Base-by-base conservation (phyloP, 1,140 invertebrate species). In the Daktulosphaira vitifoliae region DNA sequence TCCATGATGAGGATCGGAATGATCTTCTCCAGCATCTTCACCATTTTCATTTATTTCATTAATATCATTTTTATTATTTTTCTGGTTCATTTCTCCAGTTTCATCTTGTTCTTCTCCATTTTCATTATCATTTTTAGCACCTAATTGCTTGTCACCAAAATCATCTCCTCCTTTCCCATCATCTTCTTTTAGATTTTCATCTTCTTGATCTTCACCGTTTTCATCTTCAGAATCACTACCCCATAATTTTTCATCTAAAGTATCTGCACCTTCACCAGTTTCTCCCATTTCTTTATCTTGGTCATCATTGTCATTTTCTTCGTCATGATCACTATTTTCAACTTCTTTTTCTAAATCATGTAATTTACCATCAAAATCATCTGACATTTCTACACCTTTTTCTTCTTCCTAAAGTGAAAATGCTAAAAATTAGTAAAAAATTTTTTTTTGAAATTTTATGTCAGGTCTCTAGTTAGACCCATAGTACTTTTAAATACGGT, bases 221-320 rank as follows among this genome's bases (percentile, higher is more conserved):
- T 84, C 79, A 49, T 87, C 84, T 69, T 90, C 85, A 65, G 84
- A 81, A 70, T 91, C 89, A 23, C 86, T 85, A 16, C 89, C 91
- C 92, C 92, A 97, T 70, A 76, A 75, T 70, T 79, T 73, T 69
- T 80, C 75, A 71, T 82, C 82, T 68, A 85, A 79, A 75, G 87
- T 87, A 52, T 96, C 90, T 26, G 84, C 84, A 8, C 82, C 85
- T 67, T 88, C 83, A 70, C 88, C 89, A 6, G 88, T 88, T 66
- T 96, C 89, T n/a, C 90, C 93, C 90, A 96, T 96, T 79, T 96
- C 84, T 74, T 96, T 94, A 66, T 96, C 92, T 1, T 85, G 76
- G 68, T 96, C 85, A 13, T 89, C 81, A 49, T 89, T 81, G 3
- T 82, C 78, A 1, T 86, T 80, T 56, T 84, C 78, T n/a, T 82